These are phyloP conservation scores for Phyllotreta cruciferae DNA, from an alignment of 2,888 invertebrate genomes.

Conservation along the genomic window DNA sequence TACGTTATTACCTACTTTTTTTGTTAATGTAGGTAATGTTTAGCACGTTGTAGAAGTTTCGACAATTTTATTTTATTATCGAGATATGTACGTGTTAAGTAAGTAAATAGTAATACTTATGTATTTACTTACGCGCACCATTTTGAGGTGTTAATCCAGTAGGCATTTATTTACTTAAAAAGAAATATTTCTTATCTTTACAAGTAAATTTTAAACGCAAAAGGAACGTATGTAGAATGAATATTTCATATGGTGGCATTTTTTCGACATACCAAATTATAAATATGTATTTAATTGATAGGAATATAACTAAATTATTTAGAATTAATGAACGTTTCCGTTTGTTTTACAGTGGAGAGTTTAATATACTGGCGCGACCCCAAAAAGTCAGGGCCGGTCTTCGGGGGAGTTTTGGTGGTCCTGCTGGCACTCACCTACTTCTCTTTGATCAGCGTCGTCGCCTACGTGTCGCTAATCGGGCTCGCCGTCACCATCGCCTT, in stretches of 20 bases:
- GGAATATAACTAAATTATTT: neutral
- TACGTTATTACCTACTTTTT: too few species aligned
- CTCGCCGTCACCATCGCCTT: conserved; percentile 90
- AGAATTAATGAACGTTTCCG: neutral
- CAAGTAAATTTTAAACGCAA: too few species aligned
- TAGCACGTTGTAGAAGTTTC: too few species aligned
- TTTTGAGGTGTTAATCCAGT: too few species aligned
- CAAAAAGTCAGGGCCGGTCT: conserved; percentile 91
- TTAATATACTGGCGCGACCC: conserved; percentile 98
- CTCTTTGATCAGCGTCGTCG: conserved; percentile 94
- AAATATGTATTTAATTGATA: neutral
- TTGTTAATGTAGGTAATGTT: too few species aligned
- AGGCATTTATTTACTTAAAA: too few species aligned
- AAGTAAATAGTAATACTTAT: too few species aligned
- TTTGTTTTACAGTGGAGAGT: conserved; percentile 81
- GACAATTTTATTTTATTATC: too few species aligned
- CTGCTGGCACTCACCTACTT: conserved; percentile 94
- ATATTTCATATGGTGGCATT: conserved; percentile 3
- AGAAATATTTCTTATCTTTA: too few species aligned
- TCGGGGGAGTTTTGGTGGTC: conserved; percentile 87
- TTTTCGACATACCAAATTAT: neutral
- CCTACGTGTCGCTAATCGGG: conserved; percentile 87
- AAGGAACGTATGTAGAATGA: neutral
- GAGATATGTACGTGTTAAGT: too few species aligned
- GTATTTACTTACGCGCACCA: too few species aligned